Conservation (phyloP, 2,797 vertebrate genomes). For the Sandelia bainsii region DNA sequence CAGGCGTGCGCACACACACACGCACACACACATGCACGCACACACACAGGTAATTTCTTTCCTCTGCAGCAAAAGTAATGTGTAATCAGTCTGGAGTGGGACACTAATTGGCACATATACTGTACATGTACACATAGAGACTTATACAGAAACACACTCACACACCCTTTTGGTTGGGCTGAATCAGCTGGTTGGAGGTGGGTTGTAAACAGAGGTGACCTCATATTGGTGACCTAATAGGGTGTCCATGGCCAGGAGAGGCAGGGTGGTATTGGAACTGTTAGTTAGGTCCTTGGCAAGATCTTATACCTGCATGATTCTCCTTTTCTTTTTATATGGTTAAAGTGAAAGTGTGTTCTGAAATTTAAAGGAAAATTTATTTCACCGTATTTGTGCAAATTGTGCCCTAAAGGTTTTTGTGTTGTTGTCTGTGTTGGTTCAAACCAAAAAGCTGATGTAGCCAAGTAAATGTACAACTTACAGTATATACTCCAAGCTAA, state of each 20-base stretch:
- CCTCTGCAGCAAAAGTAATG: slow-evolving; percentile 70
- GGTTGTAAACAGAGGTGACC: slow-evolving; percentile 58
- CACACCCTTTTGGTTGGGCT: not conserved
- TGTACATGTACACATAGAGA: slow-evolving; percentile 2
- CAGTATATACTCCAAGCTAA: too few relatives aligned
- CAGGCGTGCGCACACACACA: slow-evolving; percentile 25
- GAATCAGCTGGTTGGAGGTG: slow-evolving; percentile 32
- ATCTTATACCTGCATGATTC: slow-evolving; percentile 9
- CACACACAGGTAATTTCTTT: slow-evolving; percentile 30
- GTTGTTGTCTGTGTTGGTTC: not conserved
- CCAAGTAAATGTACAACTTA: too few relatives aligned
- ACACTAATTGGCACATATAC: slow-evolving; percentile 60
- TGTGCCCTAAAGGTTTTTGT: not conserved
- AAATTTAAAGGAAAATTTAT: not conserved
- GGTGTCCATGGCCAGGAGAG: slow-evolving; percentile 16
- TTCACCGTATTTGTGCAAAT: too few relatives aligned
- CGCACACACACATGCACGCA: slow-evolving; percentile 12
- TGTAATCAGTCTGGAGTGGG: slow-evolving; percentile 70
- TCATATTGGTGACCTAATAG: slow-evolving; percentile 73
- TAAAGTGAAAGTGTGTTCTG: not conserved
- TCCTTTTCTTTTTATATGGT: not conserved
- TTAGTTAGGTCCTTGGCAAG: not conserved
- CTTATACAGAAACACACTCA: not conserved
- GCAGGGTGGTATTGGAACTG: not conserved
- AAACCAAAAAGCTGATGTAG: not conserved